phyloP scores from a whole-genome alignment of 64 coral and sea anemone genomes.

The Montipora foliosa region DNA sequence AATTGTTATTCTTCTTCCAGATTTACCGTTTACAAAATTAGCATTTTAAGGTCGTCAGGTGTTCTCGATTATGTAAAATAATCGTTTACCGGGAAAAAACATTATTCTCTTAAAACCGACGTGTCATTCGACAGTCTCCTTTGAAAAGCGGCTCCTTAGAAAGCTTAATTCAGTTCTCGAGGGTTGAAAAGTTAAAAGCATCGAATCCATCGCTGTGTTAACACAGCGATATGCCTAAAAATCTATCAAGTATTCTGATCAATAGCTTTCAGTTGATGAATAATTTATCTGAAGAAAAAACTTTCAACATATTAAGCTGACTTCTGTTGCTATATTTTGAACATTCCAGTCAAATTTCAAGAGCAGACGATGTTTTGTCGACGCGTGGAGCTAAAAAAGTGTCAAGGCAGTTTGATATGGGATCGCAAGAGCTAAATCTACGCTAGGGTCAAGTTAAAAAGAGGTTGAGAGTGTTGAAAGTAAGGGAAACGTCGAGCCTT shows the following conservation, averaged over 20 bases:
- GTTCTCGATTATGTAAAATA: background rate
- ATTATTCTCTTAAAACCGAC: background rate
- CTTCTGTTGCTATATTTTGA: background rate
- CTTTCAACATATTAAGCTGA: background rate
- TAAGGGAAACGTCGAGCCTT: background rate
- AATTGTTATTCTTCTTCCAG: conserved; percentile 7
- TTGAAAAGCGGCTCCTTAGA: background rate
- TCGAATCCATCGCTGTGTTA: background rate
- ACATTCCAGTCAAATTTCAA: background rate
- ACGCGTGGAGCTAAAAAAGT: background rate
- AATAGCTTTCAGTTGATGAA: conserved; percentile 12
- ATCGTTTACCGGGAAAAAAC: background rate
- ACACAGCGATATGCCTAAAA: background rate
- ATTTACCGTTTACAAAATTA: conserved; percentile 7
- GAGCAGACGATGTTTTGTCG: background rate
- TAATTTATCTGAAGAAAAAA: background rate
- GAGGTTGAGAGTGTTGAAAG: background rate
- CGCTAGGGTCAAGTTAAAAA: background rate
- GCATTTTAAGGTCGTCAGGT: conserved; percentile 29
- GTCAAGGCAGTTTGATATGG: background rate
- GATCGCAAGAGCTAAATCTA: background rate
- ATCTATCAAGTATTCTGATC: background rate
- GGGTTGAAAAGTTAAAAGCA: background rate
- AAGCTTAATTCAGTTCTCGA: background rate
- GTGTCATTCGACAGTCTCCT: background rate